Evolutionary conservation across 2,888 invertebrate species (phyloP).

Genomic region (Fragum sueziense): DNA sequence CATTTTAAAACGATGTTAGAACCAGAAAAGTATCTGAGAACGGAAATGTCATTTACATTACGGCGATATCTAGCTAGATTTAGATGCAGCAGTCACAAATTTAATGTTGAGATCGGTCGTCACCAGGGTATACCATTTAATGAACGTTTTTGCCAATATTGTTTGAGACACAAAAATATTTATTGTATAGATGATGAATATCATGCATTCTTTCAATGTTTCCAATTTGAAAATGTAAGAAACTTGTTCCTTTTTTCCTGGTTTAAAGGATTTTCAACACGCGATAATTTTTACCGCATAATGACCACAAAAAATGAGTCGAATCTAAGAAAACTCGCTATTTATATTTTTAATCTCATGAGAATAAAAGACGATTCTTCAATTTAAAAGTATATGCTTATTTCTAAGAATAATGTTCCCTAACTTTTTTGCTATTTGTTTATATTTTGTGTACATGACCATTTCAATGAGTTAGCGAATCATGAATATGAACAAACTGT

Average conservation of each 20-base stretch:
- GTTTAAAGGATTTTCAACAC: neutral
- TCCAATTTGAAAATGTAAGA: neutral
- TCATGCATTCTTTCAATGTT: conserved; percentile 26
- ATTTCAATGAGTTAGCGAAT: too few relatives aligned
- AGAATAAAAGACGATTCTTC: neutral
- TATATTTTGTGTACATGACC: too few relatives aligned
- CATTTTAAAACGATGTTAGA: conserved; percentile 20
- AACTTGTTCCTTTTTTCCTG: conserved; percentile 3
- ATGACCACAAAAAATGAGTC: neutral
- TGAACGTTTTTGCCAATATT: conserved; percentile 8
- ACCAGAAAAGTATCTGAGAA: conserved; percentile 27
- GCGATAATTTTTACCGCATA: neutral
- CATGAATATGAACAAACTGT: too few relatives aligned
- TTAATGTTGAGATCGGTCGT: conserved; percentile 24
- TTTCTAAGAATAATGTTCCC: too few relatives aligned
- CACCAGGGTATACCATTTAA: conserved; percentile 2
- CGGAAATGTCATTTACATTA: conserved; percentile 13
- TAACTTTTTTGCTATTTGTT: too few relatives aligned
- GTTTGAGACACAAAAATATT: neutral
- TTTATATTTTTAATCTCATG: neutral
- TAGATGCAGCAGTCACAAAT: conserved; percentile 26
- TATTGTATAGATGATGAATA: conserved; percentile 17
- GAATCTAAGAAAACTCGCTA: neutral
- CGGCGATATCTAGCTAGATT: conserved; percentile 20
- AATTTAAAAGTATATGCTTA: too few relatives aligned